Base-by-base conservation (phyloP, 1,140 invertebrate genomes). In the Steinernema feltiae region DNA sequence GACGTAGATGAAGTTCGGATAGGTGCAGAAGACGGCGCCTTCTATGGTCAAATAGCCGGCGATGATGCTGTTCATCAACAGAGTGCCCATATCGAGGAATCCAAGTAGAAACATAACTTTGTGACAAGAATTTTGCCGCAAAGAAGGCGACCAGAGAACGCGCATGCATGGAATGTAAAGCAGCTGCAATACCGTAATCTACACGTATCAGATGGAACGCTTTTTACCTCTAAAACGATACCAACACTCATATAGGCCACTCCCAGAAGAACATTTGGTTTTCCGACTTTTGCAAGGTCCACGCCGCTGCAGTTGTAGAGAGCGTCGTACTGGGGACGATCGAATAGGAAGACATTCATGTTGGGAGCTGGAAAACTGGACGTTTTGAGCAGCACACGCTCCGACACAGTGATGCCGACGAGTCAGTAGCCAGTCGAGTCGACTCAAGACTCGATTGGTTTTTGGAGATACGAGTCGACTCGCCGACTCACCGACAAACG, bases 41-140 rank as follows among this genome's bases (percentile, higher is more conserved):
- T 53, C 29, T 2, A 31, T 53, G 21, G 72, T 31, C 1, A 73
- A 30, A 17, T 17, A 29, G 1, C 72, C 72, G 32, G 72, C 48
- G 15, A 53, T 53, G 32, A 73, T 53, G 21, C 46, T 53, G 17
- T 73, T 73, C 35, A 73, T 73, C 12, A 46, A 30, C 3, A 73
- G 46, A 30, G 72, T 53, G 0, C 48, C 27, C 46, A 73, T 73
- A 24, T 73, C 72, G 2, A 73, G 46, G 7, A 73, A 32, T 1
- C 72, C 72, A n/a, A 73, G 46, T 21, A 53, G 24, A 53, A 73
- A 73, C 72, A 73, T 73, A 17, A 73, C 48, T 53, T 73, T 73
- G 72, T 73, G 48, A 30, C 72, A 73, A 21, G 72, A 73, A 3
- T 53, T 7, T 0, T 46, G 21, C 29, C 41, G 63, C 1, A 73